Percentiles rank a stretch among this genome's conserved stretches.
phyloP scores from a whole-genome alignment of 1,140 invertebrate species.

The Oreohelix idahoensis region DNA sequence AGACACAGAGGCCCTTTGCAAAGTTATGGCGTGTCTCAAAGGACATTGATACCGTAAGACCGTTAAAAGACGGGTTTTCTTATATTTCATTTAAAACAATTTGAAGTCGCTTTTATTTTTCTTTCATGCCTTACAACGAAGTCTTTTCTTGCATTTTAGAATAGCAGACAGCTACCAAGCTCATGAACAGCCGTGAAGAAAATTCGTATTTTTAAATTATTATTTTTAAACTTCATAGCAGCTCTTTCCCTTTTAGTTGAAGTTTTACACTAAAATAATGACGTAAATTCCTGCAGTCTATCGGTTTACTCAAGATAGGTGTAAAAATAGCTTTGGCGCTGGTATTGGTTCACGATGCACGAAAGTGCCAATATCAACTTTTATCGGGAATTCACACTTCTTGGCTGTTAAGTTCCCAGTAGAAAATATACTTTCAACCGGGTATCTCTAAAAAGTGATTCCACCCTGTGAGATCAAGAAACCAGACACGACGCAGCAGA shows the following conservation, averaged over 20 bases:
- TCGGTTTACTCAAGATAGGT: neutral
- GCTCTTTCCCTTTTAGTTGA: neutral
- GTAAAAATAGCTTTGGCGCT: neutral
- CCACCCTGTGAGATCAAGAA: too few species aligned
- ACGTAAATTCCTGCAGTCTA: neutral
- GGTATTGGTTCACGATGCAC: neutral
- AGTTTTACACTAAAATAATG: slow-evolving; percentile 10
- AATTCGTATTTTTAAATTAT: too few species aligned
- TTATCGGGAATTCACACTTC: neutral
- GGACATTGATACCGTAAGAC: slow-evolving; percentile 7
- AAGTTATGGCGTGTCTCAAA: slow-evolving; percentile 9
- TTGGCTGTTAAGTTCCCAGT: too few species aligned
- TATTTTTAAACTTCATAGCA: neutral
- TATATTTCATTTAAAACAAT: too few species aligned
- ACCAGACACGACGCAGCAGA: too few species aligned
- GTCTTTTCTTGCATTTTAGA: too few species aligned
- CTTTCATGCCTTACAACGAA: too few species aligned
- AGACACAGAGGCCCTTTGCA: slow-evolving; percentile 29
- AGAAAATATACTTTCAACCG: too few species aligned
- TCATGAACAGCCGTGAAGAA: too few species aligned
- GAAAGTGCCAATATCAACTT: neutral
- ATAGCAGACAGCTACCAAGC: too few species aligned
- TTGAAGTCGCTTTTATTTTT: too few species aligned
- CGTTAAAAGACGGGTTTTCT: neutral
- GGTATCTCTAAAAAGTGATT: too few species aligned